Conservation (phyloP, 2,113 vertebrate genomes). For the Columba livia region DNA sequence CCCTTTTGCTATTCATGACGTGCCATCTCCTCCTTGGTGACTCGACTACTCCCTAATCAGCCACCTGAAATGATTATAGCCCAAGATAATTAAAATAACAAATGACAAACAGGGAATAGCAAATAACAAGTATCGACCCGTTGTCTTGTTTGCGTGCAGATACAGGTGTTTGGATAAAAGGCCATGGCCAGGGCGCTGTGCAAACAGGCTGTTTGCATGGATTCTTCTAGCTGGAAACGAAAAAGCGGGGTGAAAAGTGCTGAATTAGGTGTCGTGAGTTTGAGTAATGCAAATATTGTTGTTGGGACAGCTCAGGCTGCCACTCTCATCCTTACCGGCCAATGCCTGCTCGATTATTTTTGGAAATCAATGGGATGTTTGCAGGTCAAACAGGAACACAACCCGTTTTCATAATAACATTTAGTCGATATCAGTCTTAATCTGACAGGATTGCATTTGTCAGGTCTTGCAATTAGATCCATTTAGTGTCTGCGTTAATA, state of each 20-base stretch:
- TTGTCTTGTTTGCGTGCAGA: not conserved
- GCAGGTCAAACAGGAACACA: not conserved
- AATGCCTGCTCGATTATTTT: accelerated
- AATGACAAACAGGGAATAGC: not conserved
- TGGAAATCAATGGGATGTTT: not conserved
- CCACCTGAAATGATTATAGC: not conserved
- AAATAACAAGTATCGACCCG: not conserved
- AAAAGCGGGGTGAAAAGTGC: not conserved
- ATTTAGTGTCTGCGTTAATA: not conserved
- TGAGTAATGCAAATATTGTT: not conserved
- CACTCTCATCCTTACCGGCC: not conserved
- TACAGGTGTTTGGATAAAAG: not conserved
- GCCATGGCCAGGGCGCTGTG: not conserved
- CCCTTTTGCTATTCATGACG: not conserved
- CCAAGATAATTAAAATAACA: constrained; percentile 28
- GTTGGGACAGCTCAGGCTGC: not conserved
- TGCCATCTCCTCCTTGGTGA: not conserved
- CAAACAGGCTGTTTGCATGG: not conserved
- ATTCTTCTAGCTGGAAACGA: not conserved
- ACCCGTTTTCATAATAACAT: not conserved
- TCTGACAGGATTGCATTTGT: not conserved
- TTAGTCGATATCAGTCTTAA: not conserved
- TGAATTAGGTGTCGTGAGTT: not conserved
- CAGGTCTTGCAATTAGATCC: constrained; percentile 4
- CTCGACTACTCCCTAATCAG: not conserved